Conservation (phyloP, 2,113 vertebrate genomes). For the Diadophis punctatus region DNA sequence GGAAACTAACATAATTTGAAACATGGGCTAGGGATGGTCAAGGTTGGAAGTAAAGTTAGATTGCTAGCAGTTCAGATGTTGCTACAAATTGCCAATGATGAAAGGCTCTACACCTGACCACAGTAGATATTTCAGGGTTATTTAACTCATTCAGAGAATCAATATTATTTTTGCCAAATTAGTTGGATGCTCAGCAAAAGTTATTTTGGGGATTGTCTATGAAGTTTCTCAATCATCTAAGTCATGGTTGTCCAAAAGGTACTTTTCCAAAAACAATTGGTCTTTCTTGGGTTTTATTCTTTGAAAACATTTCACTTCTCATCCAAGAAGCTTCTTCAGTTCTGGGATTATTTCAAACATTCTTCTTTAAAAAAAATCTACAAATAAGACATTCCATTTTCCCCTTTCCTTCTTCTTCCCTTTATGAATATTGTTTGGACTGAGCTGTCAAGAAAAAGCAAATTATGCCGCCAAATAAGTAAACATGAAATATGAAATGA, state of each 20-base stretch:
- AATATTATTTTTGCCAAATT: not conserved
- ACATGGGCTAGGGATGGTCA: not conserved
- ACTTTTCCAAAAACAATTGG: not conserved
- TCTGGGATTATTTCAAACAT: not conserved
- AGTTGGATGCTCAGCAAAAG: not conserved
- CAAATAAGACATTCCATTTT: not conserved
- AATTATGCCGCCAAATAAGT: not conserved
- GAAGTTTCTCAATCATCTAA: not conserved
- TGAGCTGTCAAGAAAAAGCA: not conserved
- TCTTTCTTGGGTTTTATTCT: not conserved
- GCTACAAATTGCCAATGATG: not conserved
- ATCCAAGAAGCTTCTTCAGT: not conserved
- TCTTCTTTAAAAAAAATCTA: not conserved
- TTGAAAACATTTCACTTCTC: not conserved
- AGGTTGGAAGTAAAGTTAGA: not conserved
- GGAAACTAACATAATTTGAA: not conserved
- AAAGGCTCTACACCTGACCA: not conserved
- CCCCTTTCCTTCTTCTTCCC: not conserved
- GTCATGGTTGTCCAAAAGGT: not conserved
- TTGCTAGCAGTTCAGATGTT: not conserved
- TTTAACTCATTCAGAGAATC: not conserved
- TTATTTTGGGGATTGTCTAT: not conserved
- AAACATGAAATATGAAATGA: slow-evolving; percentile 25
- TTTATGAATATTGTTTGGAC: not conserved
- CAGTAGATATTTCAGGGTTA: not conserved